These are phyloP conservation scores for Paedocypris micromegethes DNA, from an alignment of 2,797 vertebrate genomes.

Conservation along the genomic window DNA sequence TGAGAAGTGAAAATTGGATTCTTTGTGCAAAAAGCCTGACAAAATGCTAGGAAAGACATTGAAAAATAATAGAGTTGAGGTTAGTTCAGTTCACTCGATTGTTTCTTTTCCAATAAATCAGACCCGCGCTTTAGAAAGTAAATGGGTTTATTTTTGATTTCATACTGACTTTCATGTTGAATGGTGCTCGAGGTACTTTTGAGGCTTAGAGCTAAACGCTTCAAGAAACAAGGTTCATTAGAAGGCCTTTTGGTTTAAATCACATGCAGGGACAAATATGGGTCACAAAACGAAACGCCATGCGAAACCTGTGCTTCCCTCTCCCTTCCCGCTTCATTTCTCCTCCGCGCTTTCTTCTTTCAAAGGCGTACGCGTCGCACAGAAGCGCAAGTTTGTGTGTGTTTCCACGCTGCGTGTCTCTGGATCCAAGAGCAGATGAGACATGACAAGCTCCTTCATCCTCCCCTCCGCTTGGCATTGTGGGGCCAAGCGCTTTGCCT, in stretches of 20 bases:
- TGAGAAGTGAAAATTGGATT: too few species aligned
- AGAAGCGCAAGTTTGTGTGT: slow-evolving; percentile 36
- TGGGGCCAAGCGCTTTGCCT: slow-evolving; percentile 38
- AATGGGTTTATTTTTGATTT: too few species aligned
- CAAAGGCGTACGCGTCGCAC: slow-evolving; percentile 41
- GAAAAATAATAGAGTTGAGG: too few species aligned
- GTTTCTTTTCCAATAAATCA: too few species aligned
- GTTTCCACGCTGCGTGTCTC: slow-evolving; percentile 39
- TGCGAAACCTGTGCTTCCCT: slow-evolving; percentile 33
- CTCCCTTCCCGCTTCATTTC: slow-evolving; percentile 35
- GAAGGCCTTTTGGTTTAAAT: slow-evolving; percentile 28
- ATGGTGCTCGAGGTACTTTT: too few species aligned
- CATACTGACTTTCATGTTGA: too few species aligned
- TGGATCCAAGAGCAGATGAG: slow-evolving; percentile 49
- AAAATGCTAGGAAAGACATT: too few species aligned
- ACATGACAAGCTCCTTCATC: slow-evolving; percentile 76
- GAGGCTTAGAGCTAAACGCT: background rate
- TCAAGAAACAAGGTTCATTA: background rate
- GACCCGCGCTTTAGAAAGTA: too few species aligned
- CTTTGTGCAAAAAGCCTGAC: too few species aligned
- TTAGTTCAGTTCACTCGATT: too few species aligned
- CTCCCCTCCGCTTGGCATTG: slow-evolving; percentile 68
- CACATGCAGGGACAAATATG: slow-evolving; percentile 42
- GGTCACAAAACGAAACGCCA: slow-evolving; percentile 41
- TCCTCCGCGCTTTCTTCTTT: slow-evolving; percentile 40